Conservation (phyloP, 2,113 vertebrate genomes). For the Castor canadensis region DNA sequence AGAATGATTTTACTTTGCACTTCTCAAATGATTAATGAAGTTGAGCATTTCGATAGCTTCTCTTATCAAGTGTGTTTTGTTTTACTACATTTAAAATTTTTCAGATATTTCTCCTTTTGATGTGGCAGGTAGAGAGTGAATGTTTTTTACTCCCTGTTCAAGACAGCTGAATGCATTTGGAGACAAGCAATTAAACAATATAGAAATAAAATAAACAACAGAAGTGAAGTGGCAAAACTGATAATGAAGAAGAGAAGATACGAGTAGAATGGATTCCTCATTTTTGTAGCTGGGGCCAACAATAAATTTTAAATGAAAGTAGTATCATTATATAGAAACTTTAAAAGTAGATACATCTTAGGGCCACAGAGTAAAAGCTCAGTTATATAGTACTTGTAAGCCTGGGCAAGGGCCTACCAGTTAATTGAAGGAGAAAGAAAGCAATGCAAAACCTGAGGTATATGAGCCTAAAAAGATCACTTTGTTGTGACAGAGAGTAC, state of each 20-base stretch:
- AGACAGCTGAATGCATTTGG: not conserved
- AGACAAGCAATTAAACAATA: not conserved
- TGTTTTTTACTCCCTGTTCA: not conserved
- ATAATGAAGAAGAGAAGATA: not conserved
- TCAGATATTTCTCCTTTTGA: slow-evolving; percentile 11
- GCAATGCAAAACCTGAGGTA: not conserved
- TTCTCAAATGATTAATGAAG: slow-evolving; percentile 3
- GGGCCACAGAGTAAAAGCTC: not conserved
- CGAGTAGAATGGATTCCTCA: not conserved
- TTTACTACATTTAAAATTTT: slow-evolving; percentile 54
- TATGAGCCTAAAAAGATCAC: not conserved
- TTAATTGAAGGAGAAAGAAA: not conserved
- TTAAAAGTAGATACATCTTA: not conserved
- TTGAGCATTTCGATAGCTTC: not conserved
- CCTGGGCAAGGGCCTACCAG: not conserved
- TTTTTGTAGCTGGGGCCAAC: not conserved
- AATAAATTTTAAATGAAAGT: not conserved
- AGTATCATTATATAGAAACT: not conserved
- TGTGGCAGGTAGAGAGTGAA: slow-evolving; percentile 1
- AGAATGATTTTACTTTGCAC: not conserved
- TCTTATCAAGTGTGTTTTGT: not conserved
- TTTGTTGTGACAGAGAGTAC: not conserved
- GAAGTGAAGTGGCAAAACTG: not conserved
- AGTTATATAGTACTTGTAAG: not conserved
- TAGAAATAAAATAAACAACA: not conserved